Evolutionary conservation across 2,113 vertebrate species (phyloP), one percentile per base, ranked within the genome.

Genomic region (Apteryx mantelli): DNA sequence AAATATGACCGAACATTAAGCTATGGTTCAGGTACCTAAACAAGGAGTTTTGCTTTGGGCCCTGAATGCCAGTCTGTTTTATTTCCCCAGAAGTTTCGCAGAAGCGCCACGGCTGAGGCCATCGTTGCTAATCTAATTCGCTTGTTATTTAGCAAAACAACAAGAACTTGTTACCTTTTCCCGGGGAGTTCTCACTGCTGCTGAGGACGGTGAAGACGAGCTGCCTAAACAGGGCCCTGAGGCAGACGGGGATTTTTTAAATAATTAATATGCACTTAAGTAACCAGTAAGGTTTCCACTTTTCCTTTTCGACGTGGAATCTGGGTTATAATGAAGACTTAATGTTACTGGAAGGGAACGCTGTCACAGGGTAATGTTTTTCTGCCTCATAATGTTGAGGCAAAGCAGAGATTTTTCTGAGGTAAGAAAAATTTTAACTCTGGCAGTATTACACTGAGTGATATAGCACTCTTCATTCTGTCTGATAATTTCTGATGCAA

Each of bases 141-240:
- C 95, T 95, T 95, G 92, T 73, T 95, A 94, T 89, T 93, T 94
- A 97, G 96, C 83, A 88, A 96, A 96, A 92, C 76, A 83, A 66
- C 91, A 74, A 56, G 22, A 88, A 12, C 1, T 0, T 80, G 46
- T 81, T 96, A 25, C 77, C 63, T 87, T 86, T 94, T 76, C 70
- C 90, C 48, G 17, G 6, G 38, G 92, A 93, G 69, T 26, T 61
- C 38, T 52, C 16, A 1, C 44, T 17, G 48, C 86, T 76, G 46
- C 68, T 9, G 68, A 91, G 87, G 77, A 71, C 48, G 11, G 30
- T 2, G 38, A 81, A 70, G 40, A 38, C 3, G 18, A 85, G 44
- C 58, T 65, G 21, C 60, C 66, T 83, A 64, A 55, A 64, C 13
- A 2, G 15, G 42, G 78, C 70, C 19, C 55, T 3, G 65, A 61